These are phyloP conservation scores for Leptarthrus brevirostris DNA, from an alignment of 2,888 invertebrate species.

Conservation along the genomic window DNA sequence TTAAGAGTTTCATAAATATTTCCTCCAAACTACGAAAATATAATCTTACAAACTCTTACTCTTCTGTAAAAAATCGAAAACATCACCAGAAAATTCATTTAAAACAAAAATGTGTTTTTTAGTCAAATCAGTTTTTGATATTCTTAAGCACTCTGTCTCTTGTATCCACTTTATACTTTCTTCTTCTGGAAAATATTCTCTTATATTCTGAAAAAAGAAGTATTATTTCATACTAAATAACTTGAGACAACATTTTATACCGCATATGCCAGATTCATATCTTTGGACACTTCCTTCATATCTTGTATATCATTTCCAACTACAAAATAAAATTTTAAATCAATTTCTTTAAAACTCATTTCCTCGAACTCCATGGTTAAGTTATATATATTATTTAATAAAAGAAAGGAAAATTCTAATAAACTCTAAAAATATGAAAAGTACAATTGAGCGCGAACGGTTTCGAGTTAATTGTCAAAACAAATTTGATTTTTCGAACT, in stretches of 20 bases:
- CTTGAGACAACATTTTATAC: slow-evolving; percentile 14
- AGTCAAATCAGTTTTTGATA: slow-evolving; percentile 70
- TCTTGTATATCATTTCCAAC: slow-evolving; percentile 31
- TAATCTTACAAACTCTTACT: slow-evolving; percentile 78
- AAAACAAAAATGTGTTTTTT: slow-evolving; percentile 83
- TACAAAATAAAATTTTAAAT: slow-evolving; percentile 49
- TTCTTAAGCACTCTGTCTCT: slow-evolving; percentile 71
- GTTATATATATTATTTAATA: not conserved
- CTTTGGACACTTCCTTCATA: slow-evolving; percentile 45
- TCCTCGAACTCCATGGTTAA: slow-evolving; percentile 20
- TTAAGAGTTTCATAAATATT: slow-evolving; percentile 37
- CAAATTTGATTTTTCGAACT: not conserved
- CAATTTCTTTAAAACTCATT: slow-evolving; percentile 47
- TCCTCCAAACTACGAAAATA: not conserved
- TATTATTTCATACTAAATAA: not conserved
- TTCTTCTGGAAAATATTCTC: slow-evolving; percentile 60
- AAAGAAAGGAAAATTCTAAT: not conserved
- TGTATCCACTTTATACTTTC: slow-evolving; percentile 71
- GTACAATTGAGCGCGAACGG: slow-evolving; percentile 1
- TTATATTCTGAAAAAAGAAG: slow-evolving; percentile 55
- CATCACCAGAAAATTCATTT: slow-evolving; percentile 79
- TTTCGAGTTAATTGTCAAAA: not conserved
- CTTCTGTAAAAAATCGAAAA: slow-evolving; percentile 74
- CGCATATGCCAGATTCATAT: slow-evolving; percentile 46
- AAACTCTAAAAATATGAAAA: not conserved